These are phyloP conservation scores for Cheilosia soror DNA, from an alignment of 2,888 invertebrate species.

Conservation along the genomic window DNA sequence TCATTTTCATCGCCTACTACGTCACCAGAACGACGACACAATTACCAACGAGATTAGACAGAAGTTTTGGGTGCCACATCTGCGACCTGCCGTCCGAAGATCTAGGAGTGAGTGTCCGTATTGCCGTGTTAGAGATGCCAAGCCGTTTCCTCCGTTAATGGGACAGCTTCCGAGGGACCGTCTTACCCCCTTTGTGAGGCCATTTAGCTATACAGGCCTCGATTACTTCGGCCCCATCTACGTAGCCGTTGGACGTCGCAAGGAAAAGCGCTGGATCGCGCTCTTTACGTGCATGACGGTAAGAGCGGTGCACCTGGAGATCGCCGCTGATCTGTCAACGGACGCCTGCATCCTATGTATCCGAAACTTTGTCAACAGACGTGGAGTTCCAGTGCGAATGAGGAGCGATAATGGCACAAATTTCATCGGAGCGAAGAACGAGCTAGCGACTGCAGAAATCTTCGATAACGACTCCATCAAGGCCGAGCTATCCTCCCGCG, in stretches of 20 bases:
- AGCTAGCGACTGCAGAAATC: not conserved
- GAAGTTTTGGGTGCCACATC: not conserved
- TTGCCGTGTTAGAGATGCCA: not conserved
- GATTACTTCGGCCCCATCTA: not conserved
- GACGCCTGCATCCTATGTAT: not conserved
- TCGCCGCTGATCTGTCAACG: not conserved
- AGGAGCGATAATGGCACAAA: not conserved
- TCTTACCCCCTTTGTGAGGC: not conserved
- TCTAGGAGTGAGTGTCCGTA: not conserved
- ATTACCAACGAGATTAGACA: not conserved
- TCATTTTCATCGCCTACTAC: not conserved
- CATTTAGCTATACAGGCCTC: not conserved
- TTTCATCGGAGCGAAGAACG: not conserved
- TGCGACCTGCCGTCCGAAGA: not conserved
- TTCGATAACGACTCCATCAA: constrained; percentile 2
- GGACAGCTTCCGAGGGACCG: not conserved
- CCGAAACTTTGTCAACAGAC: not conserved
- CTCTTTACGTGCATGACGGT: not conserved
- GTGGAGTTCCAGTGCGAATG: not conserved
- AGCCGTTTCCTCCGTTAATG: not conserved
- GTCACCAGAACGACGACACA: not conserved
- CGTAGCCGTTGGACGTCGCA: not conserved
- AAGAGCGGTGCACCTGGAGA: not conserved
- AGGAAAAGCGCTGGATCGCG: not conserved
- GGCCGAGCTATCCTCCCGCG: not conserved